phyloP scores from a whole-genome alignment of 1,140 invertebrate genomes.

The Drosophila tani region DNA sequence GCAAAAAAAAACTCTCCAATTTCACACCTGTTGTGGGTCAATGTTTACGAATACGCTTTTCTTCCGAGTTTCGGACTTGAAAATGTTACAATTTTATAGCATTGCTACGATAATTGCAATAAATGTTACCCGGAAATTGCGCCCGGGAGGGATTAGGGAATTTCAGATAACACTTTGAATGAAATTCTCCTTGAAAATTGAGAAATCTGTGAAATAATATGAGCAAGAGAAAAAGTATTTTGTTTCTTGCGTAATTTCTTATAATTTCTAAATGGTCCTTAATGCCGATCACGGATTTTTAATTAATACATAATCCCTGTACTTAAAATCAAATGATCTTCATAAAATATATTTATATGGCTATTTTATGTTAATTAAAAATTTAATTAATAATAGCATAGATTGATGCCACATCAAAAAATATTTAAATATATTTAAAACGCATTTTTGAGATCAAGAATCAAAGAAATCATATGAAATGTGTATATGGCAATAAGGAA shows the following conservation, averaged over 20 bases:
- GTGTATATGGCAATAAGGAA: not conserved
- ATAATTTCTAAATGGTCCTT: too few species aligned
- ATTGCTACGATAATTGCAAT: not conserved
- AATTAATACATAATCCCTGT: too few species aligned
- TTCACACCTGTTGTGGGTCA: constrained; percentile 26
- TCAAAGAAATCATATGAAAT: not conserved
- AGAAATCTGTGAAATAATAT: not conserved
- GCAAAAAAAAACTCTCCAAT: constrained; percentile 14
- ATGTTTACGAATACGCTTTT: not conserved
- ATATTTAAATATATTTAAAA: not conserved
- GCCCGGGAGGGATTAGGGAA: not conserved
- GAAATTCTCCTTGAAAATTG: not conserved
- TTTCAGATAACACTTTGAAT: not conserved
- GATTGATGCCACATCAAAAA: too few species aligned
- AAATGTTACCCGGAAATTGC: not conserved
- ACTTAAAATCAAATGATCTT: too few species aligned
- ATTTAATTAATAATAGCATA: not conserved
- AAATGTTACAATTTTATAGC: not conserved
- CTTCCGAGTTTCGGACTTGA: not conserved
- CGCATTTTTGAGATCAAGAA: not conserved
- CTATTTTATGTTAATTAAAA: not conserved
- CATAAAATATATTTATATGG: not conserved
- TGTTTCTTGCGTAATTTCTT: too few species aligned
- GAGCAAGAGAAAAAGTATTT: too few species aligned
- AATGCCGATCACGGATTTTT: too few species aligned